These are phyloP conservation scores for Phrynocephalus vlangalii DNA, from an alignment of 2,797 vertebrate genomes.

Conservation along the genomic window DNA sequence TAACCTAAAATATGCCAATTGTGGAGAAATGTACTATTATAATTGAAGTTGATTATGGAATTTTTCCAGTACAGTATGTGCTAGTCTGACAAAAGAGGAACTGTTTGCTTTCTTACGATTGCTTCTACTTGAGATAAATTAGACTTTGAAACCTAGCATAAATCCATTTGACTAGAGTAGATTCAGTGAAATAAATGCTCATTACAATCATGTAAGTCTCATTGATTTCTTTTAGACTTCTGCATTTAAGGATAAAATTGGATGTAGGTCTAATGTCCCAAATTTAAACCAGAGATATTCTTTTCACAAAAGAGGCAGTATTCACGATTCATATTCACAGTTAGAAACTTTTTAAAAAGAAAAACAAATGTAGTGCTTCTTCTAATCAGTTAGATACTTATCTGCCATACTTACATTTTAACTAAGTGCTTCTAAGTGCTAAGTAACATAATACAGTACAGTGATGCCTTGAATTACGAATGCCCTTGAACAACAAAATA, in stretches of 20 bases:
- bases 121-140: conserved; percentile 9
- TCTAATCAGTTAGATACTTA: not conserved
- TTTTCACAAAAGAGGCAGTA: not conserved
- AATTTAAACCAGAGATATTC: not conserved
- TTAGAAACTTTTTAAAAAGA: not conserved
- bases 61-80: not conserved
- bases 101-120: not conserved
- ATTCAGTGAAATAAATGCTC: no score
- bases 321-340: not conserved
- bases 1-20: not conserved
- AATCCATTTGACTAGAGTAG: no score
- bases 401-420: conserved; percentile 63
- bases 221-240: no score
- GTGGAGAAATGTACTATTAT: not conserved
- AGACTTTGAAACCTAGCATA: not conserved
- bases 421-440: conserved; percentile 41
- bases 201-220: no score
- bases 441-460: no score
- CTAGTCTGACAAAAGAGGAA: not conserved
- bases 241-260: no score
- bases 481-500: no score
- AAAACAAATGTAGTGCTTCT: not conserved
- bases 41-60: not conserved
- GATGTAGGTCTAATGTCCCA: not conserved
- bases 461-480: no score